phyloP scores from a whole-genome alignment of 2,113 vertebrate genomes.

The Gobius niger region DNA sequence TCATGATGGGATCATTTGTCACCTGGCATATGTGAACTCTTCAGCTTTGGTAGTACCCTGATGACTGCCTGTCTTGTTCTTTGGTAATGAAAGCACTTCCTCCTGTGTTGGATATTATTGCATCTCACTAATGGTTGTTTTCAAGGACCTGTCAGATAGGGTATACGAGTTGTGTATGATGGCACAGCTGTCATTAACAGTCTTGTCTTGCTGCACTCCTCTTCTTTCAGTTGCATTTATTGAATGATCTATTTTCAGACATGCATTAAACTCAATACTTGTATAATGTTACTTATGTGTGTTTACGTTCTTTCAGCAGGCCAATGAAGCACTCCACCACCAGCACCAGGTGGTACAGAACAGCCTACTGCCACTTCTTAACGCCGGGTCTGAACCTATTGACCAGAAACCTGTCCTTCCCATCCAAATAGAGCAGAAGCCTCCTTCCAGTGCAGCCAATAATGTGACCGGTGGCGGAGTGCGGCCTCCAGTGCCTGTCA shows the following conservation, averaged over 20 bases:
- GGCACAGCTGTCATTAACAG: slow-evolving; percentile 9
- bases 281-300: slow-evolving; percentile 16
- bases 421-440: slow-evolving; percentile 94
- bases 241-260: slow-evolving; percentile 7
- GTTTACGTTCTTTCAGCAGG: slow-evolving; percentile 79
- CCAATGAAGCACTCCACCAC: slow-evolving; percentile 97
- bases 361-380: slow-evolving; percentile 95
- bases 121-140: slow-evolving; percentile 7
- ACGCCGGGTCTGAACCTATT: slow-evolving; percentile 87
- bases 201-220: neutral
- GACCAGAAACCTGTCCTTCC: slow-evolving; percentile 98
- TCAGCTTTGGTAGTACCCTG: slow-evolving; percentile 29
- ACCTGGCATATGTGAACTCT: slow-evolving; percentile 59
- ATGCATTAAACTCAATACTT: neutral
- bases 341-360: slow-evolving; percentile 98
- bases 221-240: slow-evolving; percentile 5
- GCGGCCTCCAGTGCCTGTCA: slow-evolving; percentile 79
- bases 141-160: neutral
- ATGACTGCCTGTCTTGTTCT: slow-evolving; percentile 18
- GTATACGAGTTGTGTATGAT: neutral
- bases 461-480: slow-evolving; percentile 69
- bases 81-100: slow-evolving; percentile 35
- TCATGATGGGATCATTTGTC: slow-evolving; percentile 66
- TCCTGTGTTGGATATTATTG: slow-evolving; percentile 27
- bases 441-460: slow-evolving; percentile 85